Evolutionary conservation across 2,888 invertebrate genomes (phyloP).

Genomic region (Pristionchus entomophagus): DNA sequence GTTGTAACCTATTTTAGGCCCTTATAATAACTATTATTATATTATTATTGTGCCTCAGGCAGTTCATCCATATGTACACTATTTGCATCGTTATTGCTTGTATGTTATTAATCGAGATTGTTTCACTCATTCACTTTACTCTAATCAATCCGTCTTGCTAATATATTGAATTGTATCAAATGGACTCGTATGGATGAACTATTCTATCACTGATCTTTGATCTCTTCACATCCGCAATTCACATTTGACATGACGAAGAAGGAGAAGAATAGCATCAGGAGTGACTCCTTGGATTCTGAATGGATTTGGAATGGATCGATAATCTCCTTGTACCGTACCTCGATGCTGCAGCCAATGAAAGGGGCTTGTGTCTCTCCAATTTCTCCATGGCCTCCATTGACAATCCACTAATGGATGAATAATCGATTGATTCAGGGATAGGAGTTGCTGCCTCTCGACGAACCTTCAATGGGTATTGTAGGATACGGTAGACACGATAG

Average conservation of each 20-base stretch:
- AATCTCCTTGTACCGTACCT: constrained; percentile 47
- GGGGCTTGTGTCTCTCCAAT: constrained; percentile 67
- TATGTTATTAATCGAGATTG: constrained; percentile 20
- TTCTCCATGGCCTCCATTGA: constrained; percentile 80
- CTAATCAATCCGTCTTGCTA: constrained; percentile 29
- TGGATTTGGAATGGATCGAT: background rate
- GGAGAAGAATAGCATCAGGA: constrained; percentile 65
- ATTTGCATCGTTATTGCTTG: background rate
- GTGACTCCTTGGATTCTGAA: constrained; percentile 67
- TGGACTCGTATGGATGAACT: constrained; percentile 32
- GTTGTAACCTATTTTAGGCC: constrained; percentile 8
- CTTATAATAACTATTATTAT: constrained; percentile 33
- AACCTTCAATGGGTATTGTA: constrained; percentile 54
- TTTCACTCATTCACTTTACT: background rate
- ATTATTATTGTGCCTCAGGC: constrained; percentile 42
- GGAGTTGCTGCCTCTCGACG: constrained; percentile 61
- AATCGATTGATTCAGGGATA: constrained; percentile 69
- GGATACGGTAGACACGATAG: background rate
- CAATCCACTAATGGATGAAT: constrained; percentile 80
- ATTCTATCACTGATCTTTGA: constrained; percentile 6
- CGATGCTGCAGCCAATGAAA: constrained; percentile 74
- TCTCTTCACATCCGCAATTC: constrained; percentile 5
- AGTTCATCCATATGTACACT: constrained; percentile 24
- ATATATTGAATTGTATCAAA: constrained; percentile 29
- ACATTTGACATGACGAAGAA: constrained; percentile 60